Evolutionary conservation across 1,140 invertebrate genomes (phyloP), one percentile per base, ranked within the genome.

Genomic region (Cydia pomonella): DNA sequence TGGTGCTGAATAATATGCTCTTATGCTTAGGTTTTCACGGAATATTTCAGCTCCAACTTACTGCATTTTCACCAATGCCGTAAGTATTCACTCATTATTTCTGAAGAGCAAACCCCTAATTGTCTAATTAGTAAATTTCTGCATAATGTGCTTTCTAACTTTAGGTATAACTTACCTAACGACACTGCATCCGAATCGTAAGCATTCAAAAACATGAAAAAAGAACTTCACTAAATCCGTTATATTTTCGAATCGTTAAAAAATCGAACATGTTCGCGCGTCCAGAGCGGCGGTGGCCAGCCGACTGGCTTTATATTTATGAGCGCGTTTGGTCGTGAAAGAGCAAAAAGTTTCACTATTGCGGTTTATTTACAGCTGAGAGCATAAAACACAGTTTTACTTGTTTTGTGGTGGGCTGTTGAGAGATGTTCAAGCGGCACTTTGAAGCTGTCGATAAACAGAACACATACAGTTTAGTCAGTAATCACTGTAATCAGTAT

Each of bases 271-370:
- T n/a, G 53, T 59, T 69, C 27, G 64, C 64, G 29, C 64, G 64
- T 18, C 21, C 64, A 21, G 1, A 18, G 29, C 64, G 64, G 64
- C 74, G 64, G 64, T 29, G 27, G 74, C 18, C 29, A 12, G 25
- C 64, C 27, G 64, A 75, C 74, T 75, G 47, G n/a, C 47, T 71
- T 63, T 66, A 18, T 6, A 69, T 64, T 38, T 41, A 33, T 41
- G 64, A 33, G 29, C 33, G 23, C 63, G 63, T n/a, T 63, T 63
- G 63, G 27, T 33, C 27, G 29, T 10, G 23, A 38, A 63, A 38
- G 25, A 50, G 66, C 69, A 76, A 75, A 72, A 75, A 76, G 59
- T 76, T 76, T 76, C 75, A 63, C 71, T 76, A 50, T 76, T 76
- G 73, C 73, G 64, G 33, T 72, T 72, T 76, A 71, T 76, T 76